Evolutionary conservation across 2,797 vertebrate species (phyloP), one percentile per base, ranked within the genome.

Genomic region (Cyclopterus lumpus): DNA sequence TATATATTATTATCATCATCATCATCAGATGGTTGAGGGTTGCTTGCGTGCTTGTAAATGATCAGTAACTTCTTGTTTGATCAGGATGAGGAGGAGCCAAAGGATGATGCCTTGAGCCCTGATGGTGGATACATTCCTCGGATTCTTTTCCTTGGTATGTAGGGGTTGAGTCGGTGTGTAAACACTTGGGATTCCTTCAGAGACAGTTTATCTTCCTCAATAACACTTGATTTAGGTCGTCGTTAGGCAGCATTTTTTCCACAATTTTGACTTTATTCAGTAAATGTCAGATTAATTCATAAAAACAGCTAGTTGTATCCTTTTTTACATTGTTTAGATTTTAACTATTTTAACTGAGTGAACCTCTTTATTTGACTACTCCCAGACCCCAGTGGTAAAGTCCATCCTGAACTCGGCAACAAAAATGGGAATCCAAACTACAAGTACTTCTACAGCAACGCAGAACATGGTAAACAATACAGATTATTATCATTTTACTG

Each of bases 81-180:
- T 74, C 87, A 99, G 98, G 98, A 99, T 89, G 98, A 99, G 81
- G 98, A 99, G 83, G 98, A 99, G 75, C 98, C 98, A 3, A 98
- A 97, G 87, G 98, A 98, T 64, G 96, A 97, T 46, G 88, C 93
- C 75, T 99, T 96, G 88, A 98, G 95, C 79, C 98, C 98, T 3
- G 98, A 99, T 73, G 98, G 98, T 10, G 96, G 97, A 77, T 99
- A 99, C 86, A 99, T 99, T 93, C 98, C 98, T 78, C 96, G 98
- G 88, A 99, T 99, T 89, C 95, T 99, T 82, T 99, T 99, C 91
- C 95, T 99, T 65, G 98, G 98, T 99, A 95, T 77, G 87, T 30
- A 48, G 61, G 62, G 12, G 48, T 73, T 34, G 16, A 61, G 22
- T 81, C 77, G 2, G 1, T 6, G 24, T 74, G 54, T 80, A 61